Evolutionary conservation across 2,797 vertebrate species (phyloP).

Genomic region (Muraenolepis orangiensis): DNA sequence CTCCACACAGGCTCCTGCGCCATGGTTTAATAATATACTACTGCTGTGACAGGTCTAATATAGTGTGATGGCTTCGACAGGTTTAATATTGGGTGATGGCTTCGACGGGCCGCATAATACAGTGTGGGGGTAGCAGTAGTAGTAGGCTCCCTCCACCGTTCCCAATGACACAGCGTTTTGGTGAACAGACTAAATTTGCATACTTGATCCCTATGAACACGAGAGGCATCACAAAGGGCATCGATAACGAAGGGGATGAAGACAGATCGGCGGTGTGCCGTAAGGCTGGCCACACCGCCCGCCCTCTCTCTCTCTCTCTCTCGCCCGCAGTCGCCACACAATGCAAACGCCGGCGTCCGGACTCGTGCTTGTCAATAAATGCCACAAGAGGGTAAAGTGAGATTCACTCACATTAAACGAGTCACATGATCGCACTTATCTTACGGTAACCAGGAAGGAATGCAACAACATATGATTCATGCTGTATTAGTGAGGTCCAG

Average conservation of each 20-base stretch:
- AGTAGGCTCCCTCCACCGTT: too few species aligned
- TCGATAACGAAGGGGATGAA: background rate
- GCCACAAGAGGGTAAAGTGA: background rate
- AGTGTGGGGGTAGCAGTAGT: background rate
- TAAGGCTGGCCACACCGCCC: too few species aligned
- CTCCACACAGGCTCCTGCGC: constrained; percentile 1
- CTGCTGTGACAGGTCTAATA: background rate
- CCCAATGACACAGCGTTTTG: too few species aligned
- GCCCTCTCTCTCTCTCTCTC: too few species aligned
- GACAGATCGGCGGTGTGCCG: background rate
- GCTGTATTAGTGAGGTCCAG: background rate
- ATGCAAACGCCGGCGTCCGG: background rate
- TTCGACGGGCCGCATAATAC: background rate
- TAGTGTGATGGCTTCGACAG: background rate
- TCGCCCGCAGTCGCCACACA: too few species aligned
- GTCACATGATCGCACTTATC: background rate
- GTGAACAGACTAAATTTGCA: background rate
- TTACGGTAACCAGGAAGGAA: background rate
- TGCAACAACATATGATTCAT: background rate
- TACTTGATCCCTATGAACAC: background rate
- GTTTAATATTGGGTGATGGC: background rate
- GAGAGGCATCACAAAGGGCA: background rate
- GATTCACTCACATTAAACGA: background rate
- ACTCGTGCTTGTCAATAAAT: background rate
- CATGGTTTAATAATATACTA: too few species aligned